Conservation (phyloP, 2,797 vertebrate species). For the Helostoma temminkii region DNA sequence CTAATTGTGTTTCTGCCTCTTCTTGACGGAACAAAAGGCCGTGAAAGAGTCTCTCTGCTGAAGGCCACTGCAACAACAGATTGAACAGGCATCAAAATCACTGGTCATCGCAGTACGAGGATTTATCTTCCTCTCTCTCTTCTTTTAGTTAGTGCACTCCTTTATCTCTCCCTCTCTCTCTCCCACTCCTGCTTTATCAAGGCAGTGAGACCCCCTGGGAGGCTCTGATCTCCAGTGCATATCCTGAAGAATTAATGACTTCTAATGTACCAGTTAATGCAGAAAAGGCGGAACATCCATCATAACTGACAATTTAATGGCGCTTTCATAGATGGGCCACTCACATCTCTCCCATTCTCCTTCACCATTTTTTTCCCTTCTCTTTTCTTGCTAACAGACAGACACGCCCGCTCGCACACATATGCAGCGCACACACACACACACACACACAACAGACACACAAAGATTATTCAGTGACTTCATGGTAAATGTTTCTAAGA, state of each 20-base stretch:
- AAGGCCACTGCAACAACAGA: constrained; percentile 57
- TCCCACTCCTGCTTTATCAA: constrained; percentile 62
- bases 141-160: constrained; percentile 39
- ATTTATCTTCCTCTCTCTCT: constrained; percentile 25
- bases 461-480: constrained; percentile 37
- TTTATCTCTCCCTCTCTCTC: constrained; percentile 58
- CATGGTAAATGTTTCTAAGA: constrained; percentile 44
- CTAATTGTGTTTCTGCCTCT: constrained; percentile 45
- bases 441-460: constrained; percentile 11
- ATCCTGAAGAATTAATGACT: constrained; percentile 89
- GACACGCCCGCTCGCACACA: constrained; percentile 25
- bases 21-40: constrained; percentile 43
- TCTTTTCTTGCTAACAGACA: constrained; percentile 19
- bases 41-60: constrained; percentile 33
- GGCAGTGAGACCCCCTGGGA: constrained; percentile 78
- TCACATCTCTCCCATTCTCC: constrained; percentile 77
- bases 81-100: constrained; percentile 41
- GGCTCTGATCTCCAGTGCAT: constrained; percentile 84
- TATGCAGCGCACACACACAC: constrained; percentile 8
- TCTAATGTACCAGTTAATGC: constrained; percentile 89
- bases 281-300: constrained; percentile 87
- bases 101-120: constrained; percentile 36
- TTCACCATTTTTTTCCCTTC: constrained; percentile 36
- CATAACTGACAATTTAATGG: constrained; percentile 88
- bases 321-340: constrained; percentile 82